Evolutionary conservation across 2,113 vertebrate species (phyloP).

Genomic region (Labrus mixtus): DNA sequence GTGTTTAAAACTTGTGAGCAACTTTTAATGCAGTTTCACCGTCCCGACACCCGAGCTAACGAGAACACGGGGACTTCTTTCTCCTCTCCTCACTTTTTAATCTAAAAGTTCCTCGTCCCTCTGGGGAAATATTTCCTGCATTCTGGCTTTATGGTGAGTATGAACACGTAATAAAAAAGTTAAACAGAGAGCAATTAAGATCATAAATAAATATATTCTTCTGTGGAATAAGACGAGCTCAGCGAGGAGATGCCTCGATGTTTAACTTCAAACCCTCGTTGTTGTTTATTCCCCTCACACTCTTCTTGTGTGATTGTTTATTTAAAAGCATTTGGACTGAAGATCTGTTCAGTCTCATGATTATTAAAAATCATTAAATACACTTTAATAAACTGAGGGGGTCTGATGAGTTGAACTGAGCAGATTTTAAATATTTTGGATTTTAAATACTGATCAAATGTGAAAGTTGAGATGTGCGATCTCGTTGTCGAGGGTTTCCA

Average conservation of each 20-base stretch:
- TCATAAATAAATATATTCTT: background rate
- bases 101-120: background rate
- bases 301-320: background rate
- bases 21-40: background rate
- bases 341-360: background rate
- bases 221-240: background rate
- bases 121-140: background rate
- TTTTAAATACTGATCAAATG: too few species aligned
- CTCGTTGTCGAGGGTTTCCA: too few species aligned
- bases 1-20: background rate
- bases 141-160: background rate
- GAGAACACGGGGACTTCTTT: background rate
- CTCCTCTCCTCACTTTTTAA: background rate
- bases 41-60: background rate
- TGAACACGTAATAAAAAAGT: background rate
- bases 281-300: background rate
- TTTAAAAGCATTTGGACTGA: background rate
- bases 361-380: background rate
- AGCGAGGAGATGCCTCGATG: background rate
- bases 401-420: too few species aligned
- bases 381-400: background rate
- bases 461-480: too few species aligned
- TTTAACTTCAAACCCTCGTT: background rate
- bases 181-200: slow-evolving; percentile 11
- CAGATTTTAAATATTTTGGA: too few species aligned